Conservation (phyloP, 2,113 vertebrate species). For the Pseudorhombus dupliciocellatus region DNA sequence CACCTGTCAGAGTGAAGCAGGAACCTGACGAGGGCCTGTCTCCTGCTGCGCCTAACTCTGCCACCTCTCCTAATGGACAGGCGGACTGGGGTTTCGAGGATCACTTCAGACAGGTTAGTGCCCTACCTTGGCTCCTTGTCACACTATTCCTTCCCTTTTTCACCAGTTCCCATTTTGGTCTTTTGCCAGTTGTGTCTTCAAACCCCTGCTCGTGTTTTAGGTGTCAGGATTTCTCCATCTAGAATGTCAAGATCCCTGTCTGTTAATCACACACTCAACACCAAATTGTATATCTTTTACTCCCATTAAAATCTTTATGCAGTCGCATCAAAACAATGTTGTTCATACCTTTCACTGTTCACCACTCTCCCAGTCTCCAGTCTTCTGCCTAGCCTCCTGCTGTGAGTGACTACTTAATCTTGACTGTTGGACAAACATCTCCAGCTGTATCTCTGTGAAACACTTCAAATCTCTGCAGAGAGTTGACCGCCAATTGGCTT, state of each 20-base stretch:
- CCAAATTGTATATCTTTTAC: background rate
- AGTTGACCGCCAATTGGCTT: conserved; percentile 68
- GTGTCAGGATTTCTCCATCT: background rate
- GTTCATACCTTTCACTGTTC: conserved; percentile 10
- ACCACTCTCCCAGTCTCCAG: conserved; percentile 28
- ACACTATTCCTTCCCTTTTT: background rate
- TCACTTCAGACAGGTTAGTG: conserved; percentile 92
- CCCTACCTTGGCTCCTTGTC: background rate
- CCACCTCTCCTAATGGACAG: conserved; percentile 80
- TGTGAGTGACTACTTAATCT: conserved; percentile 60
- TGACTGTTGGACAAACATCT: conserved; percentile 33
- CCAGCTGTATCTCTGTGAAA: conserved; percentile 50
- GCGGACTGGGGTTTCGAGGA: conserved; percentile 88
- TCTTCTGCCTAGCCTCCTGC: conserved; percentile 50
- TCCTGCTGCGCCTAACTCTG: conserved; percentile 77
- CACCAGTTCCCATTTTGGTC: background rate
- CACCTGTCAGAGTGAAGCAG: conserved; percentile 84
- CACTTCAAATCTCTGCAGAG: conserved; percentile 51
- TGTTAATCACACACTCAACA: background rate
- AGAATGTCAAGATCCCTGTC: too few species aligned
- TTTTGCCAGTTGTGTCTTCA: background rate
- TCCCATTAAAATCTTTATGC: background rate
- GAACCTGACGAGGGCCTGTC: conserved; percentile 86
- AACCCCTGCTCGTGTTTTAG: background rate
- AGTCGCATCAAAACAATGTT: background rate